These are phyloP conservation scores for Synanthedon formicaeformis DNA, from an alignment of 2,888 invertebrate species.

Conservation along the genomic window DNA sequence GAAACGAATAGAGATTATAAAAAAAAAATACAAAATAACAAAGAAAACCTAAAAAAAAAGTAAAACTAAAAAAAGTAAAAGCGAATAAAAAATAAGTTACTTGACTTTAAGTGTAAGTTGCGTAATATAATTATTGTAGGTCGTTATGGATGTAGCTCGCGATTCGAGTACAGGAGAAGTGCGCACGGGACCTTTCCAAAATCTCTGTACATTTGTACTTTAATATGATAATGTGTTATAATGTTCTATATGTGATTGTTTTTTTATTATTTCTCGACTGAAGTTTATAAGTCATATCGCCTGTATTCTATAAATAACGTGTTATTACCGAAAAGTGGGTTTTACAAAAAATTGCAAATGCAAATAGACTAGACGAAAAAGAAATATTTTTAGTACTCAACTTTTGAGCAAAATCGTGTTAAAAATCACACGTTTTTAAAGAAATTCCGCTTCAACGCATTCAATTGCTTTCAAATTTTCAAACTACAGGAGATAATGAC, in stretches of 20 bases:
- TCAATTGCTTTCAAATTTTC: too few species aligned
- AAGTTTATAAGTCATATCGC: slow-evolving; percentile 2
- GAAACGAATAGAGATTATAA: slow-evolving; percentile 67
- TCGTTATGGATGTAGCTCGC: slow-evolving; percentile 44
- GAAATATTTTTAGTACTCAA: too few species aligned
- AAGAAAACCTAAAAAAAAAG: slow-evolving; percentile 63
- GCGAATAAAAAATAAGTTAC: slow-evolving; percentile 68
- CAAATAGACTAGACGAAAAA: too few species aligned
- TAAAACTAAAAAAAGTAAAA: slow-evolving; percentile 68
- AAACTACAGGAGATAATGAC: too few species aligned
- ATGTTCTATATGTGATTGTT: slow-evolving; percentile 33
- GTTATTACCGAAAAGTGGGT: too few species aligned
- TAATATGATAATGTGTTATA: slow-evolving; percentile 37
- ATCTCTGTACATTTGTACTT: slow-evolving; percentile 45
- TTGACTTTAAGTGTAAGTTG: slow-evolving; percentile 69
- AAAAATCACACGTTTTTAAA: too few species aligned
- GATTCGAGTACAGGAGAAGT: slow-evolving; percentile 52
- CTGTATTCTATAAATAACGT: too few species aligned
- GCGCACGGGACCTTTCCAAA: slow-evolving; percentile 46
- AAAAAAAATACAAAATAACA: slow-evolving; percentile 44
- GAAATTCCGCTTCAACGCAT: too few species aligned
- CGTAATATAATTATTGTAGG: slow-evolving; percentile 63
- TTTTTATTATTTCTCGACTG: slow-evolving; percentile 9
- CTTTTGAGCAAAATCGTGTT: too few species aligned
- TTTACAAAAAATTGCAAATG: too few species aligned